Evolutionary conservation across 2,888 invertebrate species (phyloP).

Genomic region (Erebia palarica): DNA sequence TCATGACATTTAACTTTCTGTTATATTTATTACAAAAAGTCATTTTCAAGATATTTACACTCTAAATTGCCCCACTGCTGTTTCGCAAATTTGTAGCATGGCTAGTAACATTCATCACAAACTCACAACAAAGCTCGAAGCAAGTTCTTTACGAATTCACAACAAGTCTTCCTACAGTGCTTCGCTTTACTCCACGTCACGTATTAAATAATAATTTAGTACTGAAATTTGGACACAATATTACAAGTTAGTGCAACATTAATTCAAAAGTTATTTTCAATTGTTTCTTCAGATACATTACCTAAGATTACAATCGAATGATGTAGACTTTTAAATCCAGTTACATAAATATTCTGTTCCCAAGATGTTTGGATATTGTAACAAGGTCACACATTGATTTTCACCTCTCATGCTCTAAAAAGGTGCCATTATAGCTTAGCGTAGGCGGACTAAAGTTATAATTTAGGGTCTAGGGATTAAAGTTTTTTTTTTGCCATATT

Average conservation of each 20-base stretch:
- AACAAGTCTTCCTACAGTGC: constrained; percentile 11
- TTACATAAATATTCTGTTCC: too few relatives aligned
- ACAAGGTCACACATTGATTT: too few relatives aligned
- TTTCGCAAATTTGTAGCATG: constrained; percentile 6
- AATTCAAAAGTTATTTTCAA: neutral
- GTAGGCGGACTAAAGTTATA: too few relatives aligned
- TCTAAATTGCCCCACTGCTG: constrained; percentile 1
- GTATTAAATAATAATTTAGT: constrained; percentile 19
- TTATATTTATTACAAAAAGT: neutral
- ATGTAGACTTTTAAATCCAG: too few relatives aligned
- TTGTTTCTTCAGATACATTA: neutral
- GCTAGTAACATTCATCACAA: constrained; percentile 10
- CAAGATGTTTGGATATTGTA: too few relatives aligned
- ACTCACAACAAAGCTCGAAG: constrained; percentile 14
- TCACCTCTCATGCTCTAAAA: too few relatives aligned
- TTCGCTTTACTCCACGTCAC: constrained; percentile 4
- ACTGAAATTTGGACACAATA: constrained; percentile 14
- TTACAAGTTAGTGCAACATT: constrained; percentile 4
- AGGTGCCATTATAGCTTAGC: too few relatives aligned
- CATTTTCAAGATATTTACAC: neutral
- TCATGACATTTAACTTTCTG: too few relatives aligned
- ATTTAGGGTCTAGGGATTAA: too few relatives aligned
- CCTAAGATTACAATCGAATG: too few relatives aligned
- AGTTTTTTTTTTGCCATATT: too few relatives aligned
- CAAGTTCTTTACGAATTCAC: constrained; percentile 20